Evolutionary conservation across 2,888 invertebrate genomes (phyloP).

Genomic region (Scaptomyza cyrtandrae): DNA sequence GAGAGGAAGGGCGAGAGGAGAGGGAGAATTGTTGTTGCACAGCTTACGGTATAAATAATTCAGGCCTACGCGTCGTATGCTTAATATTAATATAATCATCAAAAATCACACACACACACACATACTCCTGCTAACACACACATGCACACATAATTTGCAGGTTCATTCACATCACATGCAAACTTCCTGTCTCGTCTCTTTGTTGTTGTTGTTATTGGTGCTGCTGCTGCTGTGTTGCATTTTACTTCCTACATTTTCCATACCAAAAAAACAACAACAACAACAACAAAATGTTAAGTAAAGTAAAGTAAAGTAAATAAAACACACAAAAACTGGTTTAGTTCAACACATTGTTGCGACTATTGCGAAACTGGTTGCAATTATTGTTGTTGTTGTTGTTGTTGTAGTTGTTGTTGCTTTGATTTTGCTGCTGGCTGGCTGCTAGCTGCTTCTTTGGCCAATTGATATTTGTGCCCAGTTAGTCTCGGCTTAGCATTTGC

Average conservation of each 20-base stretch:
- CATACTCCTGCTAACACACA: constrained; percentile 28
- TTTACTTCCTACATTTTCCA: constrained; percentile 76
- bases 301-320: constrained; percentile 40
- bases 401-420: constrained; percentile 39
- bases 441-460: constrained; percentile 52
- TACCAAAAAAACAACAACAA: constrained; percentile 44
- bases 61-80: constrained; percentile 63
- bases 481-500: constrained; percentile 62
- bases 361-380: constrained; percentile 72
- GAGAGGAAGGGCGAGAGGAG: not conserved
- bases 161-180: constrained; percentile 55
- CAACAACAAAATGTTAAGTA: constrained; percentile 19
- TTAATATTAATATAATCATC: constrained; percentile 67
- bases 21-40: constrained; percentile 2
- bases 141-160: constrained; percentile 34
- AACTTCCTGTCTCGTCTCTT: constrained; percentile 69
- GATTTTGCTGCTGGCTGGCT: constrained; percentile 54
- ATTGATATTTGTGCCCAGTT: constrained; percentile 71
- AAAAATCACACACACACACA: constrained; percentile 34
- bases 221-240: constrained; percentile 50
- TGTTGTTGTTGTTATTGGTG: constrained; percentile 39
- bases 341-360: constrained; percentile 57
- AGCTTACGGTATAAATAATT: constrained; percentile 50
- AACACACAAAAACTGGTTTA: constrained; percentile 60
- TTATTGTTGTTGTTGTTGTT: constrained; percentile 35